Percentiles rank a stretch among this genome's conserved stretches.
phyloP scores from a whole-genome alignment of 2,113 vertebrate species.

The Scortum barcoo region DNA sequence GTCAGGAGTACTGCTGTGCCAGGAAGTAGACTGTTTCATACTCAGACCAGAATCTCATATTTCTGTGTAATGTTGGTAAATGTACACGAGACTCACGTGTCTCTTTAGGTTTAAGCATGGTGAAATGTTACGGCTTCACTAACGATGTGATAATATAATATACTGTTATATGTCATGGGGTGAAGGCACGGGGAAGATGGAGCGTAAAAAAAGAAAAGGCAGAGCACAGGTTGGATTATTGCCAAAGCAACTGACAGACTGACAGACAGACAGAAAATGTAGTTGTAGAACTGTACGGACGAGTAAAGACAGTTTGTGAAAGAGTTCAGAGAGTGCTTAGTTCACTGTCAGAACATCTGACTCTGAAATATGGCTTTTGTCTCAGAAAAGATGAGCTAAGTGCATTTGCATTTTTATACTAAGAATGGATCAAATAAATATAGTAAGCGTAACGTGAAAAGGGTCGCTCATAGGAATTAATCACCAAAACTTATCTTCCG shows the following conservation, averaged over 20 bases:
- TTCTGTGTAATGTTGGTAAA: neutral
- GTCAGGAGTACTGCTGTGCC: neutral
- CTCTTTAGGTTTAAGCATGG: neutral
- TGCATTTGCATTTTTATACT: neutral
- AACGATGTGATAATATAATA: too few species aligned
- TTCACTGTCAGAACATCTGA: neutral
- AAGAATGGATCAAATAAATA: neutral
- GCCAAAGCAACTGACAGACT: slow-evolving; percentile 53
- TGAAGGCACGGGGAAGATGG: slow-evolving; percentile 13
- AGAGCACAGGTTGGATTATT: slow-evolving; percentile 24
- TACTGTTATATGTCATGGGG: neutral
- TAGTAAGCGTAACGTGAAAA: neutral
- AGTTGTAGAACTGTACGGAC: slow-evolving; percentile 1
- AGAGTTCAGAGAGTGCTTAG: slow-evolving; percentile 1
- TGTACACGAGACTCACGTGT: neutral
- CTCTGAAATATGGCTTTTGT: neutral
- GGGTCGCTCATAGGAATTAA: neutral
- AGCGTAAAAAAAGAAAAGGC: slow-evolving; percentile 12
- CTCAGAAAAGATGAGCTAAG: neutral
- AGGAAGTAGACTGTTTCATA: neutral
- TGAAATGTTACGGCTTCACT: neutral
- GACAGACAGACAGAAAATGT: slow-evolving; percentile 50
- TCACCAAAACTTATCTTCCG: neutral
- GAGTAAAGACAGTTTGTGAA: slow-evolving; percentile 3
- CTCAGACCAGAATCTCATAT: neutral